These are phyloP conservation scores for Typhlichthys eigenmanni DNA, from an alignment of 2,797 vertebrate genomes.

Conservation along the genomic window DNA sequence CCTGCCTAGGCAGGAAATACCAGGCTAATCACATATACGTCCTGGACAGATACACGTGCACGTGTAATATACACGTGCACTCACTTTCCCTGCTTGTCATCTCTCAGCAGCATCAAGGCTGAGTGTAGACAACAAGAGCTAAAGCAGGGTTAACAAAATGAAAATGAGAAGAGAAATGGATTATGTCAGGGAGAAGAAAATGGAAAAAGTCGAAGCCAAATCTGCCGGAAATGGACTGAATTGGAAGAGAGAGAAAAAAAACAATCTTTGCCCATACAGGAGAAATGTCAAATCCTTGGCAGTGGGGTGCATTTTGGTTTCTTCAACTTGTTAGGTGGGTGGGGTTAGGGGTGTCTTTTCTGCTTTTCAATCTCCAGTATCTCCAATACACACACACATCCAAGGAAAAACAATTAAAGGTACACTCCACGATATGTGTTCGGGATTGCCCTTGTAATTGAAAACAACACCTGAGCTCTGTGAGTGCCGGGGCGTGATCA, in stretches of 20 bases:
- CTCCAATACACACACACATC: too few species aligned
- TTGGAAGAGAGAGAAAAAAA: slow-evolving; percentile 6
- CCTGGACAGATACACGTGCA: not conserved
- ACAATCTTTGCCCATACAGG: slow-evolving; percentile 24
- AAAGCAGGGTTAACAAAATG: slow-evolving; percentile 8
- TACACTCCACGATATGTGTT: too few species aligned
- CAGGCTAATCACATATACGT: slow-evolving; percentile 2
- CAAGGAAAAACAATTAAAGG: too few species aligned
- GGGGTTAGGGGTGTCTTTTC: slow-evolving; percentile 12
- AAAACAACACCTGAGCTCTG: too few species aligned
- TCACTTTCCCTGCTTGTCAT: not conserved
- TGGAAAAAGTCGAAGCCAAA: slow-evolving; percentile 3
- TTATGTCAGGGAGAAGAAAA: not conserved
- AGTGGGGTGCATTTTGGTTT: slow-evolving; percentile 44
- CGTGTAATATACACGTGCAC: not conserved
- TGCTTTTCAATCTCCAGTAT: too few species aligned
- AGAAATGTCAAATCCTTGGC: slow-evolving; percentile 27
- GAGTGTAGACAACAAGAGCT: too few species aligned
- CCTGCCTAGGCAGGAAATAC: slow-evolving; percentile 14
- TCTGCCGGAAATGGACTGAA: slow-evolving; percentile 5
- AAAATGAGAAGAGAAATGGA: slow-evolving; percentile 11
- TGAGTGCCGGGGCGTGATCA: too few species aligned
- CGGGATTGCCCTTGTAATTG: too few species aligned
- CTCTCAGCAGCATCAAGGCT: not conserved
- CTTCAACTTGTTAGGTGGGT: slow-evolving; percentile 28